Conservation (phyloP, 2,113 vertebrate genomes). For the Podiceps cristatus region DNA sequence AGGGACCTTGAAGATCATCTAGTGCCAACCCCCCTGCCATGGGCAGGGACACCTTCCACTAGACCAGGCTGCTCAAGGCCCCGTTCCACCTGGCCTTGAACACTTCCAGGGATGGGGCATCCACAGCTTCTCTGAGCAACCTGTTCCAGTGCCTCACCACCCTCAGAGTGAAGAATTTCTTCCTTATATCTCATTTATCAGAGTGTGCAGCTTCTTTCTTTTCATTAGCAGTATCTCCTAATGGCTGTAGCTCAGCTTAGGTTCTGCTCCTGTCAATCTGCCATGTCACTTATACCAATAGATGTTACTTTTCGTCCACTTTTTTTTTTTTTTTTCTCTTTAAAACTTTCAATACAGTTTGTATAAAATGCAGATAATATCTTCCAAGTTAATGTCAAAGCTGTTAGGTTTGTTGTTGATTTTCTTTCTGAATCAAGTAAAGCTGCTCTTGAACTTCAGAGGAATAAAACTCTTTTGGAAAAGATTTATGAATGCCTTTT, state of each 20-base stretch:
- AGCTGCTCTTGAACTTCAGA: neutral
- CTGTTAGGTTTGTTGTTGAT: neutral
- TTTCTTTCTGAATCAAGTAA: neutral
- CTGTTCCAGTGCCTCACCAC: too few species aligned
- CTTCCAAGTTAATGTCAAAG: neutral
- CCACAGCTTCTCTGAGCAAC: too few species aligned
- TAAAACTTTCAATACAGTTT: neutral
- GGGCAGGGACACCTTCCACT: too few species aligned
- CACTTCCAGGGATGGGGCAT: too few species aligned
- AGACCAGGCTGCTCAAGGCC: too few species aligned
- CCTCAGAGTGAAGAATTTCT: too few species aligned
- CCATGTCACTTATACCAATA: accelerated
- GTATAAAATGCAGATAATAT: neutral
- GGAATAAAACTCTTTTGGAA: neutral
- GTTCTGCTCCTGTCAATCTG: neutral
- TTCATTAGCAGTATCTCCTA: neutral
- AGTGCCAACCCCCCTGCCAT: too few species aligned
- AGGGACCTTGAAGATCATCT: too few species aligned
- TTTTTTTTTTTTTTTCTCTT: neutral
- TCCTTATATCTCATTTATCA: too few species aligned
- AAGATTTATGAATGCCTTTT: neutral
- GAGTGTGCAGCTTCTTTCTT: neutral
- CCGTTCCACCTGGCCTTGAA: too few species aligned
- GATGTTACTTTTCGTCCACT: neutral
- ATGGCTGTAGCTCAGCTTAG: neutral